phyloP scores from a whole-genome alignment of 1,140 invertebrate genomes.

The Charaxes varanes region DNA sequence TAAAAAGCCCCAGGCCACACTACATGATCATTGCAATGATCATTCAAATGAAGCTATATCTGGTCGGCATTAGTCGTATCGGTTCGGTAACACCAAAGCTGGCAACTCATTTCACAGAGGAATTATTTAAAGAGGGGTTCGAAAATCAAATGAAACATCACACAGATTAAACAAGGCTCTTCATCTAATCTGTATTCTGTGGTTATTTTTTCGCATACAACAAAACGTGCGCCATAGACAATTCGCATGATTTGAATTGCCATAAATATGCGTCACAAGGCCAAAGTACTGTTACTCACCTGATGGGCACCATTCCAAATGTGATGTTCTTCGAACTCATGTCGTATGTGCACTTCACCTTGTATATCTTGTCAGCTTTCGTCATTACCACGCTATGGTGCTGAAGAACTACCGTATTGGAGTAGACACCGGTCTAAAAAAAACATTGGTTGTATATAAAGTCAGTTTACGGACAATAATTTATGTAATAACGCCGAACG shows the following conservation, averaged over 20 bases:
- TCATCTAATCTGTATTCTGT: not conserved
- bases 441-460: no score
- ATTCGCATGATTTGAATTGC: slow-evolving; percentile 6
- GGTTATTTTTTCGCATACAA: not conserved
- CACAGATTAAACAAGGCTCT: not conserved
- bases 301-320: slow-evolving; percentile 97
- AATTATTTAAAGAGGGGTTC: no score
- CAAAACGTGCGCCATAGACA: slow-evolving; percentile 8
- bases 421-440: slow-evolving; percentile 92
- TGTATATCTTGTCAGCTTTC: slow-evolving; percentile 97
- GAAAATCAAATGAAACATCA: not conserved
- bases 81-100: no score
- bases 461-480: no score
- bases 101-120: no score
- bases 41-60: no score
- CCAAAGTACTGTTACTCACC: slow-evolving; percentile 69
- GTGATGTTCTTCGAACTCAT: slow-evolving; percentile 97
- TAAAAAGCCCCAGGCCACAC: no score
- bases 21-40: no score
- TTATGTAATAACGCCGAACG: no score
- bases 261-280: slow-evolving; percentile 8
- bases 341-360: slow-evolving; percentile 96
- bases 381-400: slow-evolving; percentile 98
- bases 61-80: no score
- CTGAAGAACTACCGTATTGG: slow-evolving; percentile 95